Evolutionary conservation across 2,888 invertebrate species (phyloP).

Genomic region (Eudasyphora cyanicolor): DNA sequence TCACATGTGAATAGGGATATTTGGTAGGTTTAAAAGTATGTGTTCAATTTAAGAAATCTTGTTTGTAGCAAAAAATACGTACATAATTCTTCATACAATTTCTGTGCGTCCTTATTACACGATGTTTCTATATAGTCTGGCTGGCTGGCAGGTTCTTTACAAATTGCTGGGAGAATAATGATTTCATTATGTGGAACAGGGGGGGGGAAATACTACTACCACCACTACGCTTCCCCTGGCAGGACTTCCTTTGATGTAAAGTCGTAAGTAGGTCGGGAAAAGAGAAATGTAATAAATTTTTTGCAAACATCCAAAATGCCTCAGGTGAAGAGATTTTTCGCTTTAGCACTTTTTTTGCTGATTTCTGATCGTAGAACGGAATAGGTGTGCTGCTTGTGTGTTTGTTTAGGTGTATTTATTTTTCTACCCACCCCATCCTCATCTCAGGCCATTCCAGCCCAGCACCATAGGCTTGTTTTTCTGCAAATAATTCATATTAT

Average conservation of each 20-base stretch:
- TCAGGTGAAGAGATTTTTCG: constrained; percentile 9
- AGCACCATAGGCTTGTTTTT: not conserved
- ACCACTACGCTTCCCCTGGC: not conserved
- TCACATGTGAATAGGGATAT: not conserved
- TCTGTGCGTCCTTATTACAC: no score
- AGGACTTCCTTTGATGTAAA: not conserved
- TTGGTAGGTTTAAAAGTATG: not conserved
- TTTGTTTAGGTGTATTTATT: not conserved
- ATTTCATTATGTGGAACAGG: not conserved
- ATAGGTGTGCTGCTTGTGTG: not conserved
- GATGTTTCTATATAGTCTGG: no score
- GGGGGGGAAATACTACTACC: not conserved
- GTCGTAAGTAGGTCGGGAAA: not conserved
- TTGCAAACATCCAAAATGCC: not conserved
- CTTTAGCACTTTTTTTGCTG: not conserved
- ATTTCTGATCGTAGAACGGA: not conserved
- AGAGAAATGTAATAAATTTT: constrained; percentile 12
- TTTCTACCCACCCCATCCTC: not conserved
- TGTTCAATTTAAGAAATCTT: not conserved
- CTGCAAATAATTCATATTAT: not conserved
- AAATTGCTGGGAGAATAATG: constrained; percentile 7
- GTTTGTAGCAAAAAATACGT: not conserved
- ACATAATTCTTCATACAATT: not conserved
- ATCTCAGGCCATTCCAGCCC: no score
- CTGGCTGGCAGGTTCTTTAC: not conserved